Percentiles rank a stretch among this genome's conserved stretches.
These are phyloP conservation scores for Ursus arctos DNA, from an alignment of 2,113 vertebrate species.

Conservation along the genomic window DNA sequence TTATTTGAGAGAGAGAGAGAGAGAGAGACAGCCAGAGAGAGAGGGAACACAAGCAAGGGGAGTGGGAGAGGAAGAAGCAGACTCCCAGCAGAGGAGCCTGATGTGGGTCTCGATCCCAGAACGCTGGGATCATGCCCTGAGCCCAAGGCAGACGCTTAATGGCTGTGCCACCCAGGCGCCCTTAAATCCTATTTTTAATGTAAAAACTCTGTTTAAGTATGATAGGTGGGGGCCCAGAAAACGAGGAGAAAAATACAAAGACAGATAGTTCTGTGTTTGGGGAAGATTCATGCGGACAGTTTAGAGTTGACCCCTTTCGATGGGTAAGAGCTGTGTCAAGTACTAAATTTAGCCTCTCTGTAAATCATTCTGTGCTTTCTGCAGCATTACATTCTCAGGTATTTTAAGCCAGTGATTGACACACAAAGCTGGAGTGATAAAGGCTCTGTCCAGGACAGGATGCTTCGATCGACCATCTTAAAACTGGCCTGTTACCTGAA, in stretches of 20 bases:
- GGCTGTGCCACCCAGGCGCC: too few species aligned
- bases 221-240: neutral
- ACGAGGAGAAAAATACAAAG: neutral
- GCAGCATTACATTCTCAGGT: constrained; percentile 70
- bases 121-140: too few species aligned
- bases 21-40: too few species aligned
- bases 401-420: constrained; percentile 82
- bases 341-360: constrained; percentile 67
- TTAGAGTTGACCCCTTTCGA: constrained; percentile 4
- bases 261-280: neutral
- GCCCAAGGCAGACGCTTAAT: too few species aligned
- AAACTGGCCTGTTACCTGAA: constrained; percentile 71
- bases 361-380: constrained; percentile 52
- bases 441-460: constrained; percentile 57
- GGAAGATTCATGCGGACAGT: neutral
- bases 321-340: neutral
- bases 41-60: too few species aligned
- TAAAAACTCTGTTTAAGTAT: neutral
- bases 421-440: constrained; percentile 70
- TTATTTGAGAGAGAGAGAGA: too few species aligned
- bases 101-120: too few species aligned
- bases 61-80: too few species aligned
- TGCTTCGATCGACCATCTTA: constrained; percentile 21
- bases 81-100: too few species aligned
- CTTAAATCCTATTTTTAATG: constrained; percentile 1